phyloP scores from a whole-genome alignment of 2,113 vertebrate species.

The Zosterops pallidus region DNA sequence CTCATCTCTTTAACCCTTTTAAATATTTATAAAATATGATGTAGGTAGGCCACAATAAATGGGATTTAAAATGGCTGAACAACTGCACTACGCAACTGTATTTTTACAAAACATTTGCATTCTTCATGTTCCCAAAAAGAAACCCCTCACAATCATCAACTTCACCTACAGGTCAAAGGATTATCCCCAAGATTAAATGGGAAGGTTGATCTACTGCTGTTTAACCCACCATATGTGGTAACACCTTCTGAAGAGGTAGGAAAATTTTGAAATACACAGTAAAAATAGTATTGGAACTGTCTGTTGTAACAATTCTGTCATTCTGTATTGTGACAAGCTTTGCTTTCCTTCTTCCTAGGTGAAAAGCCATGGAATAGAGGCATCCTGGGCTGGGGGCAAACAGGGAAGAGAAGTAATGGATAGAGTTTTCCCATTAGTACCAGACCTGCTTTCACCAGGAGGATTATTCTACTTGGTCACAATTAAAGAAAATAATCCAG shows the following conservation, averaged over 20 bases:
- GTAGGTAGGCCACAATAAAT: neutral
- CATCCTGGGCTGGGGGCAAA: conserved; percentile 91
- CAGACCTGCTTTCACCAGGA: conserved; percentile 81
- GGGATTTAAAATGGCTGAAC: neutral
- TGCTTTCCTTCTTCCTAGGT: conserved; percentile 76
- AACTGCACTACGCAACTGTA: neutral
- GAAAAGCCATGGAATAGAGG: conserved; percentile 82
- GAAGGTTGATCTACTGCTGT: conserved; percentile 90
- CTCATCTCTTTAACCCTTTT: neutral
- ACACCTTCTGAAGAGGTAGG: conserved; percentile 91
- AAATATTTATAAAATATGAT: neutral
- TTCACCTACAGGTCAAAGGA: conserved; percentile 76
- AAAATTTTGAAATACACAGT: neutral
- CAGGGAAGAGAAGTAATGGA: conserved; percentile 90
- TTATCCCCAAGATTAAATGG: conserved; percentile 83
- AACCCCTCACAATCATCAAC: neutral
- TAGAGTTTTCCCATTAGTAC: conserved; percentile 82
- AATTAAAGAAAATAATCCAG: conserved; percentile 89
- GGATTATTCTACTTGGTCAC: conserved; percentile 91
- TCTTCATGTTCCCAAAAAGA: neutral
- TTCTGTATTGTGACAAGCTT: neutral
- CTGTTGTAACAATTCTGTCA: neutral
- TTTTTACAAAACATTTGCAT: neutral
- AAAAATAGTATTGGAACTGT: neutral
- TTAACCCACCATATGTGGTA: conserved; percentile 95